A percentile compares a stretch with the other conserved stretches of the same genome.
These are phyloP conservation scores for Ivindomyrus marchei DNA, from an alignment of 2,113 vertebrate genomes.

Conservation along the genomic window DNA sequence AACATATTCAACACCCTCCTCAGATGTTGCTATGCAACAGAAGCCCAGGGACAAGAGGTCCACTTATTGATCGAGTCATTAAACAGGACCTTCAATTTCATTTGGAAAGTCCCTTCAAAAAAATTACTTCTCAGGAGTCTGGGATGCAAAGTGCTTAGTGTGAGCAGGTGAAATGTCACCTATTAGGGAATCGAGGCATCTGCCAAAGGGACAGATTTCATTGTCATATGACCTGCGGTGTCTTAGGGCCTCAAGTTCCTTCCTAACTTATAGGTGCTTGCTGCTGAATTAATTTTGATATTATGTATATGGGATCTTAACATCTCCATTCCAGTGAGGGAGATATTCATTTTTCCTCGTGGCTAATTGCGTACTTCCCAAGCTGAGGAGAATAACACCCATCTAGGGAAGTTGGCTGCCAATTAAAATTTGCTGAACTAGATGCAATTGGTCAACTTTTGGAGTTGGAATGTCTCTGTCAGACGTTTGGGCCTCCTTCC, in stretches of 20 bases:
- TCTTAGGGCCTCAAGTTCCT: neutral
- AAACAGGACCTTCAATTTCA: neutral
- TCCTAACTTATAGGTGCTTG: neutral
- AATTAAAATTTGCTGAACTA: neutral
- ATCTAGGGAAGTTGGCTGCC: neutral
- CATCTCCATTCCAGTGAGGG: neutral
- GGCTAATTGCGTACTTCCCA: neutral
- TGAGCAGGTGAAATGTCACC: neutral
- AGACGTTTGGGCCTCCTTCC: neutral
- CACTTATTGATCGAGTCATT: slow-evolving; percentile 8
- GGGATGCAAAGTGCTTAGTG: neutral
- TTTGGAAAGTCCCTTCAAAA: neutral
- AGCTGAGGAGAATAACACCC: neutral
- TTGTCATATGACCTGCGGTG: neutral
- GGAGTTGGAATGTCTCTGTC: neutral
- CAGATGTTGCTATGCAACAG: slow-evolving; percentile 18
- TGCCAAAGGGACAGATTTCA: neutral
- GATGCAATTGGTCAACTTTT: neutral
- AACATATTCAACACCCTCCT: neutral
- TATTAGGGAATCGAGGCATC: neutral
- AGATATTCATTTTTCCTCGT: neutral
- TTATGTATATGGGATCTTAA: neutral
- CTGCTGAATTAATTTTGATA: neutral
- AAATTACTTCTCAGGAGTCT: neutral
- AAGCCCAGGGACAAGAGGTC: slow-evolving; percentile 5